Conservation (phyloP, 1,140 invertebrate species). For the Caenorhabditis brenneri region DNA sequence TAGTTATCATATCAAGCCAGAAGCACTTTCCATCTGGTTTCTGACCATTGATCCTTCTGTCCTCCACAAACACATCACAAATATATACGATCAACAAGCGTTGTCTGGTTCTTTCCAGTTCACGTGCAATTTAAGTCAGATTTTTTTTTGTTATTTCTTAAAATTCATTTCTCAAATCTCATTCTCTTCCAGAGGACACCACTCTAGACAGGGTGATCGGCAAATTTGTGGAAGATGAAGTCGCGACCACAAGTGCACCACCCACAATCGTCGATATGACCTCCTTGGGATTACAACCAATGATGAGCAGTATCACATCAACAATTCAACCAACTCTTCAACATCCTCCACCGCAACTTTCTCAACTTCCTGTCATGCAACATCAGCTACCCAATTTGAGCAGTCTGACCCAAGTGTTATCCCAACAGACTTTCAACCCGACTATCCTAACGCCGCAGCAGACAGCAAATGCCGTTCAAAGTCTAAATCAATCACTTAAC, state of each 20-base stretch:
- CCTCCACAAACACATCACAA: background rate
- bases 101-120: background rate
- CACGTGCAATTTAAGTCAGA: background rate
- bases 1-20: background rate
- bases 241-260: slow-evolving; percentile 28
- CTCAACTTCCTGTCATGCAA: slow-evolving; percentile 28
- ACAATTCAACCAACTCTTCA: slow-evolving; percentile 7
- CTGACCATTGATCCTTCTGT: background rate
- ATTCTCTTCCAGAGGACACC: slow-evolving; percentile 50
- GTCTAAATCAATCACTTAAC: background rate
- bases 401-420: slow-evolving; percentile 8
- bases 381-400: slow-evolving; percentile 29
- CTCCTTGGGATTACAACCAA: slow-evolving; percentile 23
- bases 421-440: background rate
- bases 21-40: background rate
- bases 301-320: slow-evolving; percentile 20
- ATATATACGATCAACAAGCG: slow-evolving; percentile 33
- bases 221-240: slow-evolving; percentile 23
- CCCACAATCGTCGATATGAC: slow-evolving; percentile 29
- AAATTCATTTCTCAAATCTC: background rate
- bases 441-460: slow-evolving; percentile 1
- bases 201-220: slow-evolving; percentile 32
- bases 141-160: background rate
- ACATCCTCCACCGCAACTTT: background rate
- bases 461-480: background rate